Evolutionary conservation across 92 coral and sea anemone genomes (phyloP).

Genomic region (Epizoanthus ramosus): DNA sequence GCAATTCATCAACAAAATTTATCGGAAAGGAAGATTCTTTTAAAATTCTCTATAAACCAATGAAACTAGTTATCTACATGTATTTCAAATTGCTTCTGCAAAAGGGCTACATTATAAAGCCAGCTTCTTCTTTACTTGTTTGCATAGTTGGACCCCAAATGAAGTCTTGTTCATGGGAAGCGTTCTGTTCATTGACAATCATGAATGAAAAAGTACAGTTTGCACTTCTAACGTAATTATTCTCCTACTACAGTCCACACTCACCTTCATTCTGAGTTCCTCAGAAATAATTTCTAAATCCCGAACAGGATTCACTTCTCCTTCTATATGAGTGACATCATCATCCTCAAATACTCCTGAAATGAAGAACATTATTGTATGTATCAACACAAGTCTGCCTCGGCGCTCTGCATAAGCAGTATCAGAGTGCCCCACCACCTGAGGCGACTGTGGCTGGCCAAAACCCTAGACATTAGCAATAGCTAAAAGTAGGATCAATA

Average conservation of each 20-base stretch:
- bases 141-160: not conserved
- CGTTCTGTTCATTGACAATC: not conserved
- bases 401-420: too few relatives aligned
- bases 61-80: too few relatives aligned
- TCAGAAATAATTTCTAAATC: conserved; percentile 93
- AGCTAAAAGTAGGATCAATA: too few relatives aligned
- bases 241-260: not conserved
- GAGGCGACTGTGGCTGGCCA: too few relatives aligned
- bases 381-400: not conserved
- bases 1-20: too few relatives aligned
- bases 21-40: too few relatives aligned
- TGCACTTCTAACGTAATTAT: not conserved
- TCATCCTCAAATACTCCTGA: conserved; percentile 90
- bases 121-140: not conserved
- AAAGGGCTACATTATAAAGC: too few relatives aligned
- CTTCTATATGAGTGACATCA: conserved; percentile 95
- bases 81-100: too few relatives aligned
- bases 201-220: too few relatives aligned
- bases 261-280: conserved; percentile 90
- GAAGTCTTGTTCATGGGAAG: not conserved
- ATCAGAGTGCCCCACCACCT: too few relatives aligned
- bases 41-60: too few relatives aligned
- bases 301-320: conserved; percentile 90
- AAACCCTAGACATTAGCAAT: too few relatives aligned
- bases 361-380: not conserved